Conservation (phyloP, 2,888 invertebrate genomes). For the Machimus rusticus region DNA sequence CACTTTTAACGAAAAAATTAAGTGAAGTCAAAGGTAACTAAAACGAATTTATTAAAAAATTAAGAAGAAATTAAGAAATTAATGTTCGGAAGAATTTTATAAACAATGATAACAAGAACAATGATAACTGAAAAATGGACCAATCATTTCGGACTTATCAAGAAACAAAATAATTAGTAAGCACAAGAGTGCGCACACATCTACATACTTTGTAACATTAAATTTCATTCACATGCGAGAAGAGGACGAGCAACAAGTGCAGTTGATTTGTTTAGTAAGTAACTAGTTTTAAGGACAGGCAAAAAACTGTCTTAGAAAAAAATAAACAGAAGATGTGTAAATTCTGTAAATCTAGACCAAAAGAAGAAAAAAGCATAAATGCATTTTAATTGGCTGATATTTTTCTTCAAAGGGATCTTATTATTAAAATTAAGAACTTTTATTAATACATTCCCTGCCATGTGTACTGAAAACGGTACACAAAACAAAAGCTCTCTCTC, state of each 20-base stretch:
- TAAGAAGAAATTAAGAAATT: too few relatives aligned
- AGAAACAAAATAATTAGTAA: constrained; percentile 19
- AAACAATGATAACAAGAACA: neutral
- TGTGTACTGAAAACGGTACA: too few relatives aligned
- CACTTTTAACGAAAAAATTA: too few relatives aligned
- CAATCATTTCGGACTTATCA: neutral
- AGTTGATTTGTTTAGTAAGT: constrained; percentile 17
- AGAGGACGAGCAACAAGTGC: neutral
- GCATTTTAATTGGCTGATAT: constrained; percentile 9
- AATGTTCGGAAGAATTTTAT: neutral
- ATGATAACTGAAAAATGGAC: neutral
- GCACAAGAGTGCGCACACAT: constrained; percentile 26
- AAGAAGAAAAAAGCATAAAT: constrained; percentile 6
- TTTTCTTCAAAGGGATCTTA: constrained; percentile 25
- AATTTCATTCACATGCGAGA: constrained; percentile 8
- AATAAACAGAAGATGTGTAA: neutral
- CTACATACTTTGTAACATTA: neutral
- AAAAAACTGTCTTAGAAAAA: constrained; percentile 18
- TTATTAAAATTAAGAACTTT: too few relatives aligned
- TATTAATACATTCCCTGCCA: too few relatives aligned
- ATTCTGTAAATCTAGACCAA: constrained; percentile 24
- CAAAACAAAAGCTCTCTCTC: too few relatives aligned
- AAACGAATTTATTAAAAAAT: too few relatives aligned
- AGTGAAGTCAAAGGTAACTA: too few relatives aligned
- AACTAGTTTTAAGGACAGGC: constrained; percentile 24